Conservation (phyloP, 2,113 vertebrate genomes). For the Anguilla japonica region DNA sequence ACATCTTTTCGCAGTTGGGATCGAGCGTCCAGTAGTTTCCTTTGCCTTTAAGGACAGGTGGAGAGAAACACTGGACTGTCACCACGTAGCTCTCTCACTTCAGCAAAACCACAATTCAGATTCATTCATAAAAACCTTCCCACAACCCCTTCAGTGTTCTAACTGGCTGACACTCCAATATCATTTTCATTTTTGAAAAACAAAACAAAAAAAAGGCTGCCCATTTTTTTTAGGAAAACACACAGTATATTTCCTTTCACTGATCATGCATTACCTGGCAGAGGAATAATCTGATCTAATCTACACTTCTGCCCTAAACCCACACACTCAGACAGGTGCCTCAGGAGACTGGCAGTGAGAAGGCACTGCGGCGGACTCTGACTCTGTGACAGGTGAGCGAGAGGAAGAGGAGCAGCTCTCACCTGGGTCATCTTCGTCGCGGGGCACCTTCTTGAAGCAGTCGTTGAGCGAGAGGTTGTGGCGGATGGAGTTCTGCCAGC, state of each 20-base stretch:
- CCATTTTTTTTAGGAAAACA: neutral
- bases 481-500: slow-evolving; percentile 94
- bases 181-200: neutral
- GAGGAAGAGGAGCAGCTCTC: slow-evolving; percentile 29
- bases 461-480: slow-evolving; percentile 93
- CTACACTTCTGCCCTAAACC: neutral
- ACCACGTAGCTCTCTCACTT: neutral
- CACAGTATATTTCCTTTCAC: neutral
- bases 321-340: neutral
- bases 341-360: neutral
- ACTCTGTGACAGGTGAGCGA: neutral
- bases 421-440: slow-evolving; percentile 97
- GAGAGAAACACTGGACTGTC: neutral
- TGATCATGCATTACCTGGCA: neutral
- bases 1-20: slow-evolving; percentile 99
- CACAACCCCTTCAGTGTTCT: neutral
- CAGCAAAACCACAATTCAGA: neutral
- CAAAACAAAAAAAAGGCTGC: neutral
- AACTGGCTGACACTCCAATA: neutral
- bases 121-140: neutral
- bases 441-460: slow-evolving; percentile 97
- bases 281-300: neutral
- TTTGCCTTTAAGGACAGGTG: slow-evolving; percentile 75
- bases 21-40: slow-evolving; percentile 99
- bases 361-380: too few species aligned